Percentiles rank a stretch among this genome's conserved stretches.
Conservation (phyloP, 2,888 invertebrate genomes). For the Cheilosia impressa region DNA sequence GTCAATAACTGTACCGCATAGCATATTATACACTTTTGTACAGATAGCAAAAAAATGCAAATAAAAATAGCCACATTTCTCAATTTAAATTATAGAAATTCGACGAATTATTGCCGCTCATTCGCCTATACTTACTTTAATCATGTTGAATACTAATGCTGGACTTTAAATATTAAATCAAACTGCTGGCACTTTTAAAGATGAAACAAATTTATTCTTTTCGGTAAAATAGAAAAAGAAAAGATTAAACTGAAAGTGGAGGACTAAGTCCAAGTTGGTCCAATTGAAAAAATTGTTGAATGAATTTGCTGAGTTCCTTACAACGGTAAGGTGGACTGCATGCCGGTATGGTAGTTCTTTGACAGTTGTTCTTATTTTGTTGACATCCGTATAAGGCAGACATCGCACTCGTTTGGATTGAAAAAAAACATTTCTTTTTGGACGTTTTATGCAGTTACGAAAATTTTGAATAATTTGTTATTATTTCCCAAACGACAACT, state of each 20-base stretch:
- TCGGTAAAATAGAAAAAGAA: background rate
- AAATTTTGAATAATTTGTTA: too few species aligned
- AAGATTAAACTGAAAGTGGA: background rate
- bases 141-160: slow-evolving; percentile 42
- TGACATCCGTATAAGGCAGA: background rate
- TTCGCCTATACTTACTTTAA: slow-evolving; percentile 42
- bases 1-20: background rate
- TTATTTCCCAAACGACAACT: too few species aligned
- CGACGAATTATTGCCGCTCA: background rate
- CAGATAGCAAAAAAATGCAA: background rate
- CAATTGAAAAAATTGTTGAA: background rate
- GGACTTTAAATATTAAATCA: slow-evolving; percentile 4
- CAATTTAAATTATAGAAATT: too few species aligned
- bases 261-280: slow-evolving; percentile 30
- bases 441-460: too few species aligned
- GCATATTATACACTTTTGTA: background rate
- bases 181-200: background rate
- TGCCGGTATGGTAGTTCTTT: slow-evolving; percentile 15
- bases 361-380: slow-evolving; percentile 15
- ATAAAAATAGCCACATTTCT: background rate
- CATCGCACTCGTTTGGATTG: too few species aligned
- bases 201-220: slow-evolving; percentile 28
- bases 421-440: too few species aligned
- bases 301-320: background rate
- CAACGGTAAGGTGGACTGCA: slow-evolving; percentile 25